Percentiles rank a stretch among this genome's conserved stretches.
Conservation (phyloP, 53 echinoderm and acorn worm species). For the Patiria pectinifera region DNA sequence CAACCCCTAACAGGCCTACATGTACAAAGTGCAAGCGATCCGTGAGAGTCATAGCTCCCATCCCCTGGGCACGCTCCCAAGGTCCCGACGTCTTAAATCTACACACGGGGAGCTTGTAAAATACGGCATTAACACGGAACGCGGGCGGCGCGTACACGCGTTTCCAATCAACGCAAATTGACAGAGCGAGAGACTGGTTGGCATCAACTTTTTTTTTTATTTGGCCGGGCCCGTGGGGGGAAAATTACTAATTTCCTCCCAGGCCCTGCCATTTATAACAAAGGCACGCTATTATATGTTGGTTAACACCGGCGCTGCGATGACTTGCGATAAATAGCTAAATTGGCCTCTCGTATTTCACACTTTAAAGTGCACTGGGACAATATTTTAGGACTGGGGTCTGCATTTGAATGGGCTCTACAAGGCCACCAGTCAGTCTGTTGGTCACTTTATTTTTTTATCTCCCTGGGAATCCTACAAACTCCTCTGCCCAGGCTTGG, state of each 20-base stretch:
- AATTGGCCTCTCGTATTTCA: conserved; percentile 44
- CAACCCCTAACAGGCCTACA: neutral
- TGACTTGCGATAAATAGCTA: conserved; percentile 32
- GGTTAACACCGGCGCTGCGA: conserved; percentile 22
- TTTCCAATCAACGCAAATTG: conserved; percentile 38
- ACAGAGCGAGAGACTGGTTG: conserved; percentile 28
- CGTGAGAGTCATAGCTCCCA: neutral
- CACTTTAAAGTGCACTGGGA: neutral
- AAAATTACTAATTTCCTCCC: conserved; percentile 56
- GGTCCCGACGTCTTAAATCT: neutral
- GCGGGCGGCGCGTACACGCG: neutral
- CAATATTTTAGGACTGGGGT: neutral
- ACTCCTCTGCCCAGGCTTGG: neutral
- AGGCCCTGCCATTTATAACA: conserved; percentile 22
- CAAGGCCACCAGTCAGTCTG: neutral
- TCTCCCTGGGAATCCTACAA: neutral
- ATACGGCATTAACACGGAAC: neutral
- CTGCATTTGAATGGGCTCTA: no score
- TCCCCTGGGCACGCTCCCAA: neutral
- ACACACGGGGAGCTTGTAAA: neutral
- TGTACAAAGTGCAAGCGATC: conserved; percentile 15
- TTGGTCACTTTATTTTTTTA: neutral
- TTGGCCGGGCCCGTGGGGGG: neutral
- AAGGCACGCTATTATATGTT: conserved; percentile 37
- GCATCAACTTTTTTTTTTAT: conserved; percentile 3